Conservation (phyloP, 37 sponge, comb jelly and placozoan species). For the Axinella damicornis region DNA sequence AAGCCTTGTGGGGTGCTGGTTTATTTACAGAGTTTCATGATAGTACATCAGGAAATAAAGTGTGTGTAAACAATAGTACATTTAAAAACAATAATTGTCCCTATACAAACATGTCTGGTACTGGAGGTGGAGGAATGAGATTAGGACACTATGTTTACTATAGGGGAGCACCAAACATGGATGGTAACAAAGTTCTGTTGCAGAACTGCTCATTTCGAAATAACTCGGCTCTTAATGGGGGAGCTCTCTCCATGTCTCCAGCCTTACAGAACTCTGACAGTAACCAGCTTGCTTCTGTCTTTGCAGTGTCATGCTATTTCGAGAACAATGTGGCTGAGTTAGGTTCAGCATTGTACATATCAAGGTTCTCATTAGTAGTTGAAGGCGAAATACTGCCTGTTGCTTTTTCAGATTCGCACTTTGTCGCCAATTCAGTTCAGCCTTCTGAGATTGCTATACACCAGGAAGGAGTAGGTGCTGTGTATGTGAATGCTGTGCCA, state of each 20-base stretch:
- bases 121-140: constrained; percentile 58
- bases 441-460: neutral
- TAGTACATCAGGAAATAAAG: neutral
- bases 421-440: constrained; percentile 18
- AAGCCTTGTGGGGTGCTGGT: constrained; percentile 61
- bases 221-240: constrained; percentile 46
- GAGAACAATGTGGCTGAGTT: constrained; percentile 22
- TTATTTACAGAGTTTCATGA: constrained; percentile 63
- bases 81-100: constrained; percentile 35
- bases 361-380: neutral
- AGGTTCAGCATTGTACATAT: constrained; percentile 45
- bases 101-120: neutral
- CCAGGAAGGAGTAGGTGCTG: constrained; percentile 25
- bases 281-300: neutral
- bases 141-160: constrained; percentile 20
- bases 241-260: constrained; percentile 34
- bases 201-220: neutral
- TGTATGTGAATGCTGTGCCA: constrained; percentile 45
- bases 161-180: neutral
- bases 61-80: neutral
- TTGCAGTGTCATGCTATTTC: constrained; percentile 19
- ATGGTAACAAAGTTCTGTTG: constrained; percentile 1
- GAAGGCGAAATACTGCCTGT: constrained; percentile 19
- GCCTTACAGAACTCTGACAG: constrained; percentile 18
- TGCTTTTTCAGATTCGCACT: constrained; percentile 8